phyloP scores from a whole-genome alignment of 2,113 vertebrate species.

The Martes martes region DNA sequence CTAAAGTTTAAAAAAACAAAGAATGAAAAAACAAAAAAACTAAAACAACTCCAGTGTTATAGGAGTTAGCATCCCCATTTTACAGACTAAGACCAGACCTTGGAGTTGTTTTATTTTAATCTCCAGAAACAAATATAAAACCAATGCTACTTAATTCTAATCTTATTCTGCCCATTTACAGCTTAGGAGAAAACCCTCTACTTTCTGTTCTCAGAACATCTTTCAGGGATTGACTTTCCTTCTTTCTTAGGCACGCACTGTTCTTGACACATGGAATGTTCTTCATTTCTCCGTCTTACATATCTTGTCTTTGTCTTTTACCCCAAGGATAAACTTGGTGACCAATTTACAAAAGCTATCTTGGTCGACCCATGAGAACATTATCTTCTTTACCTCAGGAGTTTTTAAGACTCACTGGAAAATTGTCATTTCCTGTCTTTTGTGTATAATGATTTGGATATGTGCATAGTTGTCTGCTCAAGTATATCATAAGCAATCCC shows the following conservation, averaged over 20 bases:
- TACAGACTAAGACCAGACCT: neutral
- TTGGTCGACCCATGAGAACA: neutral
- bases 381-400: neutral
- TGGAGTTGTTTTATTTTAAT: neutral
- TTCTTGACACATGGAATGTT: neutral
- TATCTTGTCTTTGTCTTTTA: neutral
- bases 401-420: neutral
- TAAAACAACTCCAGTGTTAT: neutral
- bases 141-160: neutral
- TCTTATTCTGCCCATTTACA: neutral
- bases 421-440: fast-evolving
- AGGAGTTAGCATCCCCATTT: neutral
- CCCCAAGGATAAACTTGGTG: neutral
- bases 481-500: neutral
- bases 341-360: neutral
- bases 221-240: neutral
- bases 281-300: neutral
- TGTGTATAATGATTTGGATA: neutral
- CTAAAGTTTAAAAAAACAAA: neutral
- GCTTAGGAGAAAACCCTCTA: neutral
- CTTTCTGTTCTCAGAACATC: neutral
- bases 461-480: neutral
- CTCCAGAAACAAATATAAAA: neutral
- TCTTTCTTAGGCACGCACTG: neutral
- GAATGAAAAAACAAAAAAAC: neutral